These are phyloP conservation scores for Pteria penguin DNA, from an alignment of 2,888 invertebrate species.

Conservation along the genomic window DNA sequence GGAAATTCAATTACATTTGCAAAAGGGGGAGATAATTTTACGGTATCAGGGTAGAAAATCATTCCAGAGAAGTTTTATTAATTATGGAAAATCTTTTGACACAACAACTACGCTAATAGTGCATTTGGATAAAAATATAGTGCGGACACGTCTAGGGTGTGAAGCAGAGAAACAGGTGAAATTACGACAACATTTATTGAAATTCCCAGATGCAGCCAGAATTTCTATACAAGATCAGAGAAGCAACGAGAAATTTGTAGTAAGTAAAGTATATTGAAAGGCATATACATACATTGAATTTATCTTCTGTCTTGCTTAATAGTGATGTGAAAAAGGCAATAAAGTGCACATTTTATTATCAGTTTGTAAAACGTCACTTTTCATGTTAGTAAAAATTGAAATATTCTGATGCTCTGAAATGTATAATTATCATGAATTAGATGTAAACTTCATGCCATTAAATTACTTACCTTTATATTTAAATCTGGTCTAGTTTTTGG, in stretches of 20 bases:
- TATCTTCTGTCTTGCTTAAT: too few relatives aligned
- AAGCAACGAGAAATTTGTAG: conserved; percentile 51
- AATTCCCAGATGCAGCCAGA: conserved; percentile 54
- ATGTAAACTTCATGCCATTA: too few relatives aligned
- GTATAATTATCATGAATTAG: too few relatives aligned
- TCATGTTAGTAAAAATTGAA: too few relatives aligned
- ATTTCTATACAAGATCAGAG: conserved; percentile 54
- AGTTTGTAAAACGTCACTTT: too few relatives aligned
- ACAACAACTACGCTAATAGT: conserved; percentile 59
- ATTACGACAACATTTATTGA: conserved; percentile 56
- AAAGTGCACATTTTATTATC: too few relatives aligned
- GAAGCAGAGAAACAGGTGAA: conserved; percentile 39
- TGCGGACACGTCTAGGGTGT: conserved; percentile 62
- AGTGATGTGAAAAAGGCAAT: too few relatives aligned
- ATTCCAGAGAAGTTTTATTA: conserved; percentile 62
- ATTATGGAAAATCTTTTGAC: conserved; percentile 52
- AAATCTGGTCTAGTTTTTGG: too few relatives aligned
- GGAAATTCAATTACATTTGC: conserved; percentile 63
- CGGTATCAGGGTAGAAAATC: conserved; percentile 69
- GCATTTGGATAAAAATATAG: conserved; percentile 54
- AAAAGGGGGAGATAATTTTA: conserved; percentile 56
- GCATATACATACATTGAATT: too few relatives aligned
- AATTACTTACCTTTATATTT: too few relatives aligned
- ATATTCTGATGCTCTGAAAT: too few relatives aligned
- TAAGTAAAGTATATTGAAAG: conserved; percentile 40